phyloP scores from a whole-genome alignment of 2,888 invertebrate species.

The Oxytorus armatus region DNA sequence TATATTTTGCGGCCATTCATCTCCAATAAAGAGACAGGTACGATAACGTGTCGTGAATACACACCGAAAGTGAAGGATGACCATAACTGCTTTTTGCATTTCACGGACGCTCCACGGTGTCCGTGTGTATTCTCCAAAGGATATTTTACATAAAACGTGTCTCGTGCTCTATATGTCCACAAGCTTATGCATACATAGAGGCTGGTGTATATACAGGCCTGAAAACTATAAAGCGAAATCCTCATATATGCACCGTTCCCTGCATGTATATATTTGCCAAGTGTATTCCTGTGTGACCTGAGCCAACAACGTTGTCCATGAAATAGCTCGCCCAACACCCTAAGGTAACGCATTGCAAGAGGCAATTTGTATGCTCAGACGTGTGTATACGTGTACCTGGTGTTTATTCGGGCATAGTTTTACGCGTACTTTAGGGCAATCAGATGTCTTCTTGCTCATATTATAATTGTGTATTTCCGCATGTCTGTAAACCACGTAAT shows the following conservation, averaged over 20 bases:
- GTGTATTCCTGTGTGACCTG: conserved; percentile 36
- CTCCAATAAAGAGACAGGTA: conserved; percentile 73
- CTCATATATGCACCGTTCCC: conserved; percentile 27
- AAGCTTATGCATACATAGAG: conserved; percentile 37
- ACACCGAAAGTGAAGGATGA: conserved; percentile 5
- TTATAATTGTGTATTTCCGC: conserved; percentile 26
- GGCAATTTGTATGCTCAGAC: conserved; percentile 46
- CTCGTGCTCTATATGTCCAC: conserved; percentile 11
- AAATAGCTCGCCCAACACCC: conserved; percentile 36
- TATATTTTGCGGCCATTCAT: conserved; percentile 74
- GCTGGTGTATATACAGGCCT: conserved; percentile 16
- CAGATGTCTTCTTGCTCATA: conserved; percentile 18
- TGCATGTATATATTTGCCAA: conserved; percentile 25
- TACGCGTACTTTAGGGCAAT: conserved; percentile 9
- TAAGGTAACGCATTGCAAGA: conserved; percentile 28
- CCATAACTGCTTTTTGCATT: not conserved
- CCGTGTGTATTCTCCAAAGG: conserved; percentile 20
- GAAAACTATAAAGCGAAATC: conserved; percentile 34
- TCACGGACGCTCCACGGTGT: not conserved
- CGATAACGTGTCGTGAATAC: conserved; percentile 68
- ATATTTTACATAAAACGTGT: conserved; percentile 29
- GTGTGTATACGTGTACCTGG: not conserved
- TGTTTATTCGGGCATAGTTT: not conserved
- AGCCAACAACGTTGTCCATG: conserved; percentile 46
- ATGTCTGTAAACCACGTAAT: not conserved